Percentiles rank a stretch among this genome's conserved stretches.
Evolutionary conservation across 2,888 invertebrate genomes (phyloP).

Genomic region (Anthophora plumipes): DNA sequence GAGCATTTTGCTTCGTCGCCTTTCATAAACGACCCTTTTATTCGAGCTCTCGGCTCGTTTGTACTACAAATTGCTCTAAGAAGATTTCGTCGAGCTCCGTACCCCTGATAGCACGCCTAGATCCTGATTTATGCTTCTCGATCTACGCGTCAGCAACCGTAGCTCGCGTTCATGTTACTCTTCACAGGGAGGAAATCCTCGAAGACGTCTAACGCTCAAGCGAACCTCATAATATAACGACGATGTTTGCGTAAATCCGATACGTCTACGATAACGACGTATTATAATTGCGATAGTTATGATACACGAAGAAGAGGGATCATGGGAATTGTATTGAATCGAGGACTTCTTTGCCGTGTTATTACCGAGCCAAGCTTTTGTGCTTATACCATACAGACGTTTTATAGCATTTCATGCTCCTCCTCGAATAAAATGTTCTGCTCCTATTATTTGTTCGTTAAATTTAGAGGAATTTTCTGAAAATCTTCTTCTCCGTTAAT

Average conservation of each 20-base stretch:
- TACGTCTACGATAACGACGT: constrained; percentile 7
- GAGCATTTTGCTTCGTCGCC: constrained; percentile 66
- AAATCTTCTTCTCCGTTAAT: not conserved
- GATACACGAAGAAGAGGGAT: no score
- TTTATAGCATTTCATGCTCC: no score
- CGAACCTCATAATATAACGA: constrained; percentile 20
- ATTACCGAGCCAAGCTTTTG: no score
- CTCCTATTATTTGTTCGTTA: no score
- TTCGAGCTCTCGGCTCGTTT: constrained; percentile 73
- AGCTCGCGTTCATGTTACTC: constrained; percentile 15
- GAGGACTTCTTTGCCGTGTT: no score
- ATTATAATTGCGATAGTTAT: not conserved
- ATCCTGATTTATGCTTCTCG: constrained; percentile 74
- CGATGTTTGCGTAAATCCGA: constrained; percentile 23
- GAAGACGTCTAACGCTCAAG: constrained; percentile 5
- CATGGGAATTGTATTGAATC: no score
- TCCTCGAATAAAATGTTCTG: no score
- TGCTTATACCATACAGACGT: no score
- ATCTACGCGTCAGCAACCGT: constrained; percentile 59
- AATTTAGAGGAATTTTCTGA: not conserved
- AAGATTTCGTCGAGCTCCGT: constrained; percentile 70
- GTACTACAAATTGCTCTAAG: constrained; percentile 79
- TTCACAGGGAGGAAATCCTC: constrained; percentile 14
- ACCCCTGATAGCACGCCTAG: constrained; percentile 65
- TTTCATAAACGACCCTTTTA: constrained; percentile 74